phyloP scores from a whole-genome alignment of 2,113 vertebrate species.

The Cardinalis cardinalis region DNA sequence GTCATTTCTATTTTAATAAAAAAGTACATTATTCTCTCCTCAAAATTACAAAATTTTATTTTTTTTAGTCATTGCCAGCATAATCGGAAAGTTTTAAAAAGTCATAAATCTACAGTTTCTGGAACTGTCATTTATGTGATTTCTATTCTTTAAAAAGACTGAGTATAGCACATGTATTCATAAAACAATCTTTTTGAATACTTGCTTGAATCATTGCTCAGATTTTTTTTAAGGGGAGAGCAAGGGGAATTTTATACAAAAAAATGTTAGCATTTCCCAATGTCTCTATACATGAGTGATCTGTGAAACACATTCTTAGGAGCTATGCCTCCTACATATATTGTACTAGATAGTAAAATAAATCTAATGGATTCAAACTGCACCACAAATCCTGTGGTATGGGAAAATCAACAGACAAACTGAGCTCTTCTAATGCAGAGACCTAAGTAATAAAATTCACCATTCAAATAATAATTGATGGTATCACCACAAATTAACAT shows the following conservation, averaged over 20 bases:
- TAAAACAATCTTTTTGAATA: slow-evolving; percentile 70
- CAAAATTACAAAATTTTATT: slow-evolving; percentile 85
- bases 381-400: not conserved
- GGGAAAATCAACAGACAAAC: slow-evolving; percentile 11
- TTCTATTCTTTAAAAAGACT: slow-evolving; percentile 73
- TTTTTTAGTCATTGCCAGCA: slow-evolving; percentile 80
- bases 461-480: slow-evolving; percentile 3
- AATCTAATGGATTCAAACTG: not conserved
- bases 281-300: slow-evolving; percentile 21
- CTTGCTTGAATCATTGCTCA: slow-evolving; percentile 63
- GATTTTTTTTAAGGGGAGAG: slow-evolving; percentile 50
- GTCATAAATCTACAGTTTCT: slow-evolving; percentile 80
- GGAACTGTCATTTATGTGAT: slow-evolving; percentile 77
- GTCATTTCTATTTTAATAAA: slow-evolving; percentile 90
- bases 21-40: slow-evolving; percentile 86
- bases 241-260: slow-evolving; percentile 68
- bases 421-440: not conserved
- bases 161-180: slow-evolving; percentile 62
- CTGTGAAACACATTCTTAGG: slow-evolving; percentile 4
- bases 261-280: slow-evolving; percentile 64
- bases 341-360: not conserved
- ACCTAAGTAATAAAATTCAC: not conserved
- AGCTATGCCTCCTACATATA: not conserved
- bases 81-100: slow-evolving; percentile 82
- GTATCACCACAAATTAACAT: slow-evolving; percentile 9